These are phyloP conservation scores for Bombus cullumanus DNA, from an alignment of 1,140 invertebrate genomes.

Conservation along the genomic window DNA sequence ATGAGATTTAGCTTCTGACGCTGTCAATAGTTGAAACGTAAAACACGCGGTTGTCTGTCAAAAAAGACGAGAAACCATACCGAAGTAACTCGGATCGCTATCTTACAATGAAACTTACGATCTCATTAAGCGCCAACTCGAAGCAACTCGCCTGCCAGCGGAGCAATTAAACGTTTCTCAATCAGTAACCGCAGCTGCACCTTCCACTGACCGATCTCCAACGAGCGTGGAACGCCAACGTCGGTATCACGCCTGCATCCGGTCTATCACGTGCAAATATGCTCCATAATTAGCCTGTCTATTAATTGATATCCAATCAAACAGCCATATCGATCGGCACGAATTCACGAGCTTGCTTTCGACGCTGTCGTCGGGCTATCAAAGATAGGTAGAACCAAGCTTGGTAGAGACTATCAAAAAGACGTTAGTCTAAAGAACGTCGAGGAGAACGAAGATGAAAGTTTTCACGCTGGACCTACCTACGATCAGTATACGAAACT, in stretches of 20 bases:
- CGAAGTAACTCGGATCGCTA: background rate
- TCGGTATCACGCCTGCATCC: conserved; percentile 6
- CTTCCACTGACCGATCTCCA: background rate
- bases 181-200: conserved; percentile 13
- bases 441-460: background rate
- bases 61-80: background rate
- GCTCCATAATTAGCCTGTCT: conserved; percentile 3
- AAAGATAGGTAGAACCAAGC: background rate
- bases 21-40: background rate
- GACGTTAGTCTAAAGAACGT: background rate
- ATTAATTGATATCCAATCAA: conserved; percentile 51
- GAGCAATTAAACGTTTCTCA: conserved; percentile 28
- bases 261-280: conserved; percentile 25
- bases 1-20: background rate
- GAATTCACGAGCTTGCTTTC: background rate
- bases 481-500: no score
- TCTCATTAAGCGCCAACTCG: conserved; percentile 13
- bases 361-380: background rate
- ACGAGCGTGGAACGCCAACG: background rate
- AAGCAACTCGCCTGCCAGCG: background rate
- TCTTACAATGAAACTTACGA: conserved; percentile 9
- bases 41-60: background rate
- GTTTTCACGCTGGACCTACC: background rate
- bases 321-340: conserved; percentile 35
- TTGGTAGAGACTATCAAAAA: background rate